Evolutionary conservation across 1,140 invertebrate genomes (phyloP).

Genomic region (Meloidogyne hapla): DNA sequence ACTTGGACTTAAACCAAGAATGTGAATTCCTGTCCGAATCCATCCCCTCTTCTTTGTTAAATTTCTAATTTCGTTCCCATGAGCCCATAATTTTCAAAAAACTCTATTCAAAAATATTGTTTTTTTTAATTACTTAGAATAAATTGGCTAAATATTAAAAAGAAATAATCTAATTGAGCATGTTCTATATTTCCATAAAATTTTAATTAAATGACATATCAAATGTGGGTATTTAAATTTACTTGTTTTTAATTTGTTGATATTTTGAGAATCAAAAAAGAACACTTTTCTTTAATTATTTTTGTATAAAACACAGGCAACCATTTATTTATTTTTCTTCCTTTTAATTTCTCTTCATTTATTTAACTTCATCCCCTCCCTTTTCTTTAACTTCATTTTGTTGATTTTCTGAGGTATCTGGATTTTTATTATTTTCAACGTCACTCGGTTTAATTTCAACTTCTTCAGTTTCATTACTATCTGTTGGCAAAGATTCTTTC

Average conservation of each 20-base stretch:
- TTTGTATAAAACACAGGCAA: neutral
- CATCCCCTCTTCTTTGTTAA: too few species aligned
- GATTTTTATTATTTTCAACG: neutral
- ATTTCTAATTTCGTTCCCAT: too few species aligned
- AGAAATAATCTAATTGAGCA: too few species aligned
- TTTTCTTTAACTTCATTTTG: neutral
- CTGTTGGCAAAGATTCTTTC: conserved; percentile 2
- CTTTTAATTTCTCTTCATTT: neutral
- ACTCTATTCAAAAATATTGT: too few species aligned
- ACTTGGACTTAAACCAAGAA: too few species aligned
- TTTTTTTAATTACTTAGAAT: too few species aligned
- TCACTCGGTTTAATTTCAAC: neutral
- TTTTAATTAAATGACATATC: too few species aligned
- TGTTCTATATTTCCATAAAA: too few species aligned
- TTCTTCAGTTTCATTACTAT: conserved; percentile 13
- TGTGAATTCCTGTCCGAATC: too few species aligned
- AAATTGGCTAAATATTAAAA: too few species aligned
- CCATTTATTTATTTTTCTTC: neutral
- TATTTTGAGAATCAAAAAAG: conserved; percentile 2
- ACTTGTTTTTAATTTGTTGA: neutral
- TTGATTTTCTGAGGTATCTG: neutral
- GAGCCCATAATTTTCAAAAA: too few species aligned
- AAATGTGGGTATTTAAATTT: too few species aligned
- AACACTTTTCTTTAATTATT: neutral
- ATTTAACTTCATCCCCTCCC: neutral